Evolutionary conservation across 2,113 vertebrate species (phyloP).

Genomic region (Calcarius ornatus): DNA sequence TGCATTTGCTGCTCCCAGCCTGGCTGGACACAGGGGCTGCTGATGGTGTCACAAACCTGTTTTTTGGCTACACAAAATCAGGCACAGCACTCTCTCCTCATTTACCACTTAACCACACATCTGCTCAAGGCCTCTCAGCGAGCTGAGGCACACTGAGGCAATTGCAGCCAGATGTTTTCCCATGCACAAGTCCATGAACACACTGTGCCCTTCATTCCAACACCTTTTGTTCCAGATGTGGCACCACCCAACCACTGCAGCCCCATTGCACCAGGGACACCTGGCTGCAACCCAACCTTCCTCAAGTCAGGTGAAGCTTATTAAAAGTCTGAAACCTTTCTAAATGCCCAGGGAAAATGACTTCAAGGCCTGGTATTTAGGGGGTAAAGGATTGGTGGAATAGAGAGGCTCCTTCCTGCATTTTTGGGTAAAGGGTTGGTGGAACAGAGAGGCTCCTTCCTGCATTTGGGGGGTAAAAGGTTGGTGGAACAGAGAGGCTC

Average conservation of each 20-base stretch:
- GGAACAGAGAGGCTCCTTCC: no score
- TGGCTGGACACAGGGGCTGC: background rate
- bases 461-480: no score
- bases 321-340: constrained; percentile 79
- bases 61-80: background rate
- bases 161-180: background rate
- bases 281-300: background rate
- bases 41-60: background rate
- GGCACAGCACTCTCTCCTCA: background rate
- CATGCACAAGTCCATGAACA: background rate
- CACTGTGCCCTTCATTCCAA: background rate
- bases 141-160: background rate
- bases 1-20: background rate
- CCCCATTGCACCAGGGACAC: background rate
- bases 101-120: background rate
- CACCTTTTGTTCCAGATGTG: no score
- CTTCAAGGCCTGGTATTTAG: constrained; percentile 74
- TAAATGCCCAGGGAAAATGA: constrained; percentile 64
- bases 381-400: constrained; percentile 80
- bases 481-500: no score
- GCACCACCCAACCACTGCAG: background rate
- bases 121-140: background rate
- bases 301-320: constrained; percentile 67
- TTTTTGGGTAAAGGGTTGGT: no score
- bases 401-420: constrained; percentile 53